A percentile compares a stretch with the other conserved stretches of the same genome.
phyloP scores from a whole-genome alignment of 2,888 invertebrate genomes.

The Andrena fulva region DNA sequence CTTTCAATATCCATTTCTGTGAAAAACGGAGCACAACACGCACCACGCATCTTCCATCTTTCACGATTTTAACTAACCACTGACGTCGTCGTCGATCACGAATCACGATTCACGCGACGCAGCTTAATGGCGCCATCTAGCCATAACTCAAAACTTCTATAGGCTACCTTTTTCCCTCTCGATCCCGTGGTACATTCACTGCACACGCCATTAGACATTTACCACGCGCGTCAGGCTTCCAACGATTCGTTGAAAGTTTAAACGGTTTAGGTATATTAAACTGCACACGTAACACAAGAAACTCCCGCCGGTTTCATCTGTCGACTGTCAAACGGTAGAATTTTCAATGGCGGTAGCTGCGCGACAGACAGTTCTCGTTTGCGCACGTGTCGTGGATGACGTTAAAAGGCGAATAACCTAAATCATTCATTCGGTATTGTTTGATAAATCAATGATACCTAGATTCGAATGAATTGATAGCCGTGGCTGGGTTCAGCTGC shows the following conservation, averaged over 20 bases:
- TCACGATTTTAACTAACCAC: background rate
- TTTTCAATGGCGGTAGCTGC: background rate
- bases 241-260: background rate
- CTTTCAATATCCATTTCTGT: background rate
- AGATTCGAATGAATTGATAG: background rate
- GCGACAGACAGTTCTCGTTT: background rate
- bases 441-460: background rate
- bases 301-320: background rate
- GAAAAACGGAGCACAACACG: background rate
- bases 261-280: too few relatives aligned
- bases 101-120: slow-evolving; percentile 20
- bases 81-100: background rate
- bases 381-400: slow-evolving; percentile 28
- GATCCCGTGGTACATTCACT: background rate
- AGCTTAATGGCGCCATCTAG: background rate
- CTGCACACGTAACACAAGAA: background rate
- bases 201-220: background rate
- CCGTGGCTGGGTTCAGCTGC: background rate
- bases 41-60: background rate
- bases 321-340: slow-evolving; percentile 20
- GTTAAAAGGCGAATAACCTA: slow-evolving; percentile 24
- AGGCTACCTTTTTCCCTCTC: background rate
- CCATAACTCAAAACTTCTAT: background rate
- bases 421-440: background rate
- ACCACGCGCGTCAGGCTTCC: too few relatives aligned